Base-by-base conservation (phyloP, 2,888 invertebrate species). In the Cerastis rubricosa region DNA sequence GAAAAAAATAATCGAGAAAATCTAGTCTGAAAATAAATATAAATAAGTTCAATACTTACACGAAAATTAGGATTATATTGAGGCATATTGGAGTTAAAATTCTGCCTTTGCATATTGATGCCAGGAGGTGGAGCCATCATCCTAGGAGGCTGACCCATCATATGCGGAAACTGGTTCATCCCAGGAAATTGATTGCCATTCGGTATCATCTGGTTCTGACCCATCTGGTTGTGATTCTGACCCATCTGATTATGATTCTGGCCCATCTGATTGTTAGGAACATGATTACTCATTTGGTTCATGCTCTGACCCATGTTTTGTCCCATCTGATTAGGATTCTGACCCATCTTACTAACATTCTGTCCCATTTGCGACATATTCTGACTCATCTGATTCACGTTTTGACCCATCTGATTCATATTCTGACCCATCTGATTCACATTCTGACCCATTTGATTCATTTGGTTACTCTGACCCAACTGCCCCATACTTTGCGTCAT, bases 61-160 rank as follows among this genome's bases (percentile, higher is more conserved):
- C 96, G 95, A 95, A 95, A 96, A 92, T 93, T 96, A 57, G 90
- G 92, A 72, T 95, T 96, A 76, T 87, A 95, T 67, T 94, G 95
- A 4, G 93, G 94, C 89, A 95, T 91, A 71, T 92, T 95, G 1
- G 93, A 92, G 65, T 85, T 94, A 83, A 95, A 96, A 90, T 94
- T 95, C 84, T 95, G 96, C 70, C 95, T 87, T 0, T 94, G 95
- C 92, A 95, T 94, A 8, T 90, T 92, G 61, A 96, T 94, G 0
- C 96, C 96, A 0, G 96, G 96, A 0, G 96, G 96, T 0, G 96
- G 95, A 0, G 90, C 94, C 74, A 96, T 92, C 95, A 96, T 95
- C 19, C 96, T 45, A 0, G 77, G 88, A 0, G 94, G 70, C 61
- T 95, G 95, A 0, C 93, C 91, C 93, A 96, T 94, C 93, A 95